Conservation (phyloP, 1,140 invertebrate genomes). For the Tenebrio molitor region DNA sequence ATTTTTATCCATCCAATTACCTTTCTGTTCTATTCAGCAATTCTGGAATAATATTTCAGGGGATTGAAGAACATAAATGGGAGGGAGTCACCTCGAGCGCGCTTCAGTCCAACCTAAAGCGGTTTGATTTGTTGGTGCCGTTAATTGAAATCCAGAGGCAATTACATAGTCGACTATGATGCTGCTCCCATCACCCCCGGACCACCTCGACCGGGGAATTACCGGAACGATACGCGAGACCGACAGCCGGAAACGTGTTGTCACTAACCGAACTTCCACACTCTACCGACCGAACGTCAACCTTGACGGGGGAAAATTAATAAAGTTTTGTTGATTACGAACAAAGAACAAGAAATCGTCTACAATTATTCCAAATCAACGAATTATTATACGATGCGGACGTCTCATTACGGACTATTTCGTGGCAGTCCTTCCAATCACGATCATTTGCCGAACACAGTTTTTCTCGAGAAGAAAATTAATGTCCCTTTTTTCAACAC, state of each 20-base stretch:
- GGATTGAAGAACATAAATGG: conserved; percentile 66
- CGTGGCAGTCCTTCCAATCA: too few species aligned
- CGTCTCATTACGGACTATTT: not conserved
- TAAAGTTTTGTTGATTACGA: conserved; percentile 40
- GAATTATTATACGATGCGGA: conserved; percentile 9
- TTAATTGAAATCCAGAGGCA: conserved; percentile 69
- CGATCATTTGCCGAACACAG: too few species aligned
- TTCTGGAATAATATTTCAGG: conserved; percentile 64
- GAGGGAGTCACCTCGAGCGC: conserved; percentile 56
- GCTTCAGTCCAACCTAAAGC: conserved; percentile 63
- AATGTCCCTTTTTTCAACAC: too few species aligned
- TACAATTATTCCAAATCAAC: conserved; percentile 35
- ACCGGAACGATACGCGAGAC: conserved; percentile 39
- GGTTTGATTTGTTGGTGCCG: conserved; percentile 68
- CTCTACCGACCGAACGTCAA: conserved; percentile 35
- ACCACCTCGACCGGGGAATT: conserved; percentile 36
- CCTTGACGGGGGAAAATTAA: conserved; percentile 31
- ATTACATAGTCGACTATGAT: conserved; percentile 65
- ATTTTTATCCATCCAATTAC: conserved; percentile 66
- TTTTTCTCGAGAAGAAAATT: too few species aligned
- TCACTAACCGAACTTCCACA: conserved; percentile 37
- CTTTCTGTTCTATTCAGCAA: conserved; percentile 64
- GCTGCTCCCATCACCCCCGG: conserved; percentile 47
- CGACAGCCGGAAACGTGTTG: conserved; percentile 39
- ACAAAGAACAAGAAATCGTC: conserved; percentile 36